Percentiles rank a stretch among this genome's conserved stretches.
phyloP scores from a whole-genome alignment of 2,888 invertebrate genomes.

The Hermaeophaga mercurialis region DNA sequence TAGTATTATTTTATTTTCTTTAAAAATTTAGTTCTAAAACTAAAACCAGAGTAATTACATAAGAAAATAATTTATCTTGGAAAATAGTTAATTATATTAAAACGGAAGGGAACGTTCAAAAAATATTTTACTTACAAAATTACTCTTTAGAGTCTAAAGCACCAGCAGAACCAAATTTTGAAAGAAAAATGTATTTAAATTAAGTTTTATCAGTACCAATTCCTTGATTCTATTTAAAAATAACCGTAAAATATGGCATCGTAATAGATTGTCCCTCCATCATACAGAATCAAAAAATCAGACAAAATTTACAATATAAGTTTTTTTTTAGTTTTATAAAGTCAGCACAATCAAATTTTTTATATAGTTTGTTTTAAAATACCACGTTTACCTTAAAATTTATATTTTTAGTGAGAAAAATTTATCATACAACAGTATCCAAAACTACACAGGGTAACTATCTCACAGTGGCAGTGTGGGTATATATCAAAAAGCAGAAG shows the following conservation, averaged over 20 bases:
- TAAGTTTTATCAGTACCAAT: constrained; percentile 30
- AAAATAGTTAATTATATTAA: too few relatives aligned
- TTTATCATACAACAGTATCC: too few relatives aligned
- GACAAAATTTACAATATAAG: constrained; percentile 28
- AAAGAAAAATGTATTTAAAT: constrained; percentile 13
- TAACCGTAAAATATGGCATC: constrained; percentile 36
- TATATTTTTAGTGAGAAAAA: too few relatives aligned
- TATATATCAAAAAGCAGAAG: too few relatives aligned
- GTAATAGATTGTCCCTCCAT: constrained; percentile 31
- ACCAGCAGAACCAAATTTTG: background rate
- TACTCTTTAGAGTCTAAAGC: too few relatives aligned
- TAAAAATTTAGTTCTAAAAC: constrained; percentile 3
- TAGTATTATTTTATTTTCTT: constrained; percentile 5
- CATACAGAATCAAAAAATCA: constrained; percentile 34
- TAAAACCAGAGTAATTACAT: too few relatives aligned
- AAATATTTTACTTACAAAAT: too few relatives aligned
- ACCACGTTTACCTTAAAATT: too few relatives aligned
- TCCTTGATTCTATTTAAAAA: constrained; percentile 31
- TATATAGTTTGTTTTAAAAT: too few relatives aligned
- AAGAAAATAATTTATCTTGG: background rate
- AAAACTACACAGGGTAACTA: too few relatives aligned
- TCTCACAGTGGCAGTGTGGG: too few relatives aligned
- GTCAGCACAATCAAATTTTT: background rate
- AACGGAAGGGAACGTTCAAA: too few relatives aligned
- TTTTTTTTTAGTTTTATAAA: constrained; percentile 2